These are phyloP conservation scores for Phthorimaea operculella DNA, from an alignment of 1,140 invertebrate genomes.

Conservation along the genomic window DNA sequence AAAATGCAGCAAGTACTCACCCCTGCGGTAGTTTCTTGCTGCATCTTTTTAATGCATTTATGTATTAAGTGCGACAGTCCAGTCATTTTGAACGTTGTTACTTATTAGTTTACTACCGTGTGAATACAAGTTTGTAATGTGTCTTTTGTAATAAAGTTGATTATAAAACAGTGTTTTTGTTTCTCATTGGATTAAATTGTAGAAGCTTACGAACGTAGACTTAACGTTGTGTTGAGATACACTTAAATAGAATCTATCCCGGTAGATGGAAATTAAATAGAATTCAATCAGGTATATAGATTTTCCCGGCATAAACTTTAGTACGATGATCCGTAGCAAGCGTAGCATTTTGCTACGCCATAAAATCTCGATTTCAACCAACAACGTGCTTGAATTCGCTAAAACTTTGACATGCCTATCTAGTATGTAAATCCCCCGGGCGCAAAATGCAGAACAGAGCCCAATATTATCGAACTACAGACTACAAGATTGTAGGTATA, in stretches of 20 bases:
- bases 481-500: too few relatives aligned
- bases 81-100: neutral
- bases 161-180: neutral
- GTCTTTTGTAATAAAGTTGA: conserved; percentile 1
- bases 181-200: neutral
- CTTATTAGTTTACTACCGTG: conserved; percentile 12
- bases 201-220: neutral
- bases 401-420: too few relatives aligned
- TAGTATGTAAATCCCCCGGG: too few relatives aligned
- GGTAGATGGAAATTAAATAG: too few relatives aligned
- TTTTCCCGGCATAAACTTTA: neutral
- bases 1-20: conserved; percentile 12
- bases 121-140: conserved; percentile 5
- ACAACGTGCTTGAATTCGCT: too few relatives aligned
- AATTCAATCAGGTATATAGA: neutral
- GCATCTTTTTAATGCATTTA: conserved; percentile 31
- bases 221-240: too few relatives aligned
- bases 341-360: too few relatives aligned
- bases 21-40: conserved; percentile 15
- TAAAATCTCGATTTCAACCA: too few relatives aligned
- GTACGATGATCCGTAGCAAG: neutral
- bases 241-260: too few relatives aligned
- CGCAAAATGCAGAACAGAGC: too few relatives aligned
- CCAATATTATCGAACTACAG: too few relatives aligned
- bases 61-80: conserved; percentile 9